Evolutionary conservation across 2,888 invertebrate genomes (phyloP).

Genomic region (Glaucopsyche alexis): DNA sequence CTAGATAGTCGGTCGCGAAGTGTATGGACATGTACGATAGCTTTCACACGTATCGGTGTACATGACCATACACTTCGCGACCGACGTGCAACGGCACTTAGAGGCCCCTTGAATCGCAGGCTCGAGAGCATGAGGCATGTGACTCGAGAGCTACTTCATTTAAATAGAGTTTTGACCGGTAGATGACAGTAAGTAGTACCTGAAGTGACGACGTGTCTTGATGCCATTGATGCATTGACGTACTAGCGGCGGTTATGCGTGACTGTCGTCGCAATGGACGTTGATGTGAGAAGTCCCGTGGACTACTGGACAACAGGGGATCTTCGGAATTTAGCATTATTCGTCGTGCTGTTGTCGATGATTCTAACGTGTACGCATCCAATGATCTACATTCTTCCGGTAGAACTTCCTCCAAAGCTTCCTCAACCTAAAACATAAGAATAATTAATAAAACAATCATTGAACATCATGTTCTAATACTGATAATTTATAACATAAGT

Average conservation of each 20-base stretch:
- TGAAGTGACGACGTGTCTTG: conserved; percentile 64
- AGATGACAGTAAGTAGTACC: conserved; percentile 45
- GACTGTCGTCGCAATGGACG: conserved; percentile 59
- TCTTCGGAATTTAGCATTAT: conserved; percentile 95
- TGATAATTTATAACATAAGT: no score
- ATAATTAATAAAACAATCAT: no score
- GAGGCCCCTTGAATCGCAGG: no score
- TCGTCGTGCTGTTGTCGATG: conserved; percentile 86
- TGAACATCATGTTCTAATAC: no score
- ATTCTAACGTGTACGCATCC: conserved; percentile 82
- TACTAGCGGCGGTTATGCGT: conserved; percentile 51
- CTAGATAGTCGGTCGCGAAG: no score
- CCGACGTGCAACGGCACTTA: no score
- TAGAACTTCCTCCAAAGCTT: conserved; percentile 90
- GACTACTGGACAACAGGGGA: conserved; percentile 89
- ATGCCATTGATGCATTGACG: conserved; percentile 64
- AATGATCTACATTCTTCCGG: conserved; percentile 86
- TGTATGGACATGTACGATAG: no score
- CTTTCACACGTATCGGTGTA: no score
- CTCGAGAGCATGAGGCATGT: no score
- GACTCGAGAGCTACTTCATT: no score
- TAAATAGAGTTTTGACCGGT: no score
- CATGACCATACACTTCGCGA: no score
- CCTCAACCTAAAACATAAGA: conserved; percentile 81
- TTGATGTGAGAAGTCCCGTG: conserved; percentile 85